phyloP scores from a whole-genome alignment of 2,888 invertebrate genomes.

The Rhorus exstirpatorius region DNA sequence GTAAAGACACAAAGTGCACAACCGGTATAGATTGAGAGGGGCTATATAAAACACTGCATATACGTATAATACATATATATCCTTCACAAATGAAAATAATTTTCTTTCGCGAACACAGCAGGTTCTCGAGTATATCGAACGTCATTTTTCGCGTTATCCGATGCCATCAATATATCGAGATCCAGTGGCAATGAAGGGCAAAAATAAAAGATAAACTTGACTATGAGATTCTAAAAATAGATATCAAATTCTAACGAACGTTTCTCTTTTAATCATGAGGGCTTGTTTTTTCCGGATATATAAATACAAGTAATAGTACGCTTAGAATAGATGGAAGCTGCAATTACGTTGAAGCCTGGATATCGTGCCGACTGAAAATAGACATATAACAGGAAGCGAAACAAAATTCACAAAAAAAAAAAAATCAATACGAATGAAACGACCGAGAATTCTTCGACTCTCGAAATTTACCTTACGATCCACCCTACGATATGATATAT shows the following conservation, averaged over 20 bases:
- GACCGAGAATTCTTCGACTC: constrained; percentile 8
- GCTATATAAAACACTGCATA: neutral
- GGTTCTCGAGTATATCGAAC: constrained; percentile 12
- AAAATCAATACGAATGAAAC: neutral
- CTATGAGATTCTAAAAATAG: too few relatives aligned
- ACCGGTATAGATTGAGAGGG: neutral
- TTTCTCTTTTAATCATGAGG: too few relatives aligned
- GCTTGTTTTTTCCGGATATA: too few relatives aligned
- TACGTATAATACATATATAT: constrained; percentile 8
- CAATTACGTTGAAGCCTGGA: too few relatives aligned
- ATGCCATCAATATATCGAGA: too few relatives aligned
- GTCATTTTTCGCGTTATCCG: constrained; percentile 27
- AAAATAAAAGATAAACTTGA: too few relatives aligned
- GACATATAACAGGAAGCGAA: neutral
- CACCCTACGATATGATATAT: constrained; percentile 18
- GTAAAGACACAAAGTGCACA: constrained; percentile 9
- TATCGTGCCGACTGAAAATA: neutral
- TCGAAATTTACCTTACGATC: constrained; percentile 40
- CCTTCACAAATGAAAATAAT: constrained; percentile 35
- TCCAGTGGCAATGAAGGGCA: too few relatives aligned
- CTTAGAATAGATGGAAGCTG: too few relatives aligned
- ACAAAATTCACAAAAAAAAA: neutral
- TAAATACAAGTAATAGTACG: too few relatives aligned
- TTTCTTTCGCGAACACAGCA: constrained; percentile 20
- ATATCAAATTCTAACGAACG: too few relatives aligned